Evolutionary conservation across 2,888 invertebrate species (phyloP).

Genomic region (Acrobeloides nanus): DNA sequence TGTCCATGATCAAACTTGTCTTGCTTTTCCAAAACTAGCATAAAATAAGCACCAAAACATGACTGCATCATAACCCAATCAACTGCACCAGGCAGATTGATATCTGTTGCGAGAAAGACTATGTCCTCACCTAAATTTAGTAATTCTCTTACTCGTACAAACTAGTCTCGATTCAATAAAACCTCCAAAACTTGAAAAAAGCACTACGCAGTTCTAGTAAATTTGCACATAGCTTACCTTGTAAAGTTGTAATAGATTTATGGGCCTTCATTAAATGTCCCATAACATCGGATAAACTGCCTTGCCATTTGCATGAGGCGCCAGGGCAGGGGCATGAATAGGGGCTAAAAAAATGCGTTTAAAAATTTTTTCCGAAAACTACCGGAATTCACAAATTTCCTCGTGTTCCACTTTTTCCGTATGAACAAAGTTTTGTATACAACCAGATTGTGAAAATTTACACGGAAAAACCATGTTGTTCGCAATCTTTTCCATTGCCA

Average conservation of each 20-base stretch:
- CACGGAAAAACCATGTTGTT: constrained; percentile 97
- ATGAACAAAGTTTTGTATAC: constrained; percentile 60
- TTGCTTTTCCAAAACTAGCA: constrained; percentile 88
- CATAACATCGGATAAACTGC: constrained; percentile 95
- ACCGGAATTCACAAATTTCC: constrained; percentile 86
- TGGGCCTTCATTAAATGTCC: constrained; percentile 80
- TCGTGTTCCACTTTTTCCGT: constrained; percentile 99
- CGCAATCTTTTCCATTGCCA: constrained; percentile 99
- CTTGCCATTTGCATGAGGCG: constrained; percentile 98
- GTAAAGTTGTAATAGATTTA: constrained; percentile 93
- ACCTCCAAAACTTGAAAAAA: background rate
- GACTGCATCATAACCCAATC: constrained; percentile 89
- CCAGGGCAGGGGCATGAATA: constrained; percentile 99
- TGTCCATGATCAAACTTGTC: constrained; percentile 82
- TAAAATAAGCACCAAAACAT: constrained; percentile 97
- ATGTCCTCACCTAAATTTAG: constrained; percentile 89
- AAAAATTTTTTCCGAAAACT: background rate
- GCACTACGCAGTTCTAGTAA: background rate
- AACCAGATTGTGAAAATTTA: constrained; percentile 90
- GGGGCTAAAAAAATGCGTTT: constrained; percentile 62
- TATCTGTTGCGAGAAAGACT: constrained; percentile 97
- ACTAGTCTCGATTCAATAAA: too few species aligned
- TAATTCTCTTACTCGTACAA: too few species aligned
- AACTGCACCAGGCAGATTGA: constrained; percentile 79
- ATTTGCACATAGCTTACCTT: constrained; percentile 61